These are phyloP conservation scores for Puma concolor DNA, from an alignment of 2,113 vertebrate genomes.

Conservation along the genomic window DNA sequence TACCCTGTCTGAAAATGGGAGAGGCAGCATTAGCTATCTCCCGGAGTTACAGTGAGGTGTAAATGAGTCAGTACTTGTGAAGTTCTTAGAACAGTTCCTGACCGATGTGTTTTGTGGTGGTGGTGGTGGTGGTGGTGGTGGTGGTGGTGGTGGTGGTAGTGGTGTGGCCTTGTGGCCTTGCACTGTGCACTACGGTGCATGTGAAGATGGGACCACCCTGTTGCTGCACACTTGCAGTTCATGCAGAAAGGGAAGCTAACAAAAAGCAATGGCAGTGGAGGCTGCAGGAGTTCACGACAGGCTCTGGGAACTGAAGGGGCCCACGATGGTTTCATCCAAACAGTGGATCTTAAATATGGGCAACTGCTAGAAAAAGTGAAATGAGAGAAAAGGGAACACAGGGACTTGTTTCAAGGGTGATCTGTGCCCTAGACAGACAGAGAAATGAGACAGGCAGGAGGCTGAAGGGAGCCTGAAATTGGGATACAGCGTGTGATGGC, in stretches of 20 bases:
- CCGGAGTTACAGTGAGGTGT: background rate
- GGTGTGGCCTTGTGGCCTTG: background rate
- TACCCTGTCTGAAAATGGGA: background rate
- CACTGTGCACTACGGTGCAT: background rate
- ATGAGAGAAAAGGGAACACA: background rate
- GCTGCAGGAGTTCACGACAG: background rate
- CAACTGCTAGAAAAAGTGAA: background rate
- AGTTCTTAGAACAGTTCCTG: background rate
- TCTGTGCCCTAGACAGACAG: background rate
- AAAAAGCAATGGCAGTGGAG: background rate
- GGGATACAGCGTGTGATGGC: background rate
- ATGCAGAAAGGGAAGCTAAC: background rate
- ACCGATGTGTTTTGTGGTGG: background rate
- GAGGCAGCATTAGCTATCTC: background rate
- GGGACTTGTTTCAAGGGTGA: background rate
- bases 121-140: background rate
- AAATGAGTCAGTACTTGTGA: slow-evolving; percentile 3
- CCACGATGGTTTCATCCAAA: background rate
- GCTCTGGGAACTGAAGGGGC: background rate
- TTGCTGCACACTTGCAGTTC: background rate
- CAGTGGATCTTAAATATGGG: background rate
- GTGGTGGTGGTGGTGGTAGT: background rate
- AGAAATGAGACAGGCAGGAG: background rate
- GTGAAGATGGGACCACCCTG: background rate
- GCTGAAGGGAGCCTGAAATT: background rate